phyloP scores from a whole-genome alignment of 2,797 vertebrate species.

The Sebastes steindachneri region DNA sequence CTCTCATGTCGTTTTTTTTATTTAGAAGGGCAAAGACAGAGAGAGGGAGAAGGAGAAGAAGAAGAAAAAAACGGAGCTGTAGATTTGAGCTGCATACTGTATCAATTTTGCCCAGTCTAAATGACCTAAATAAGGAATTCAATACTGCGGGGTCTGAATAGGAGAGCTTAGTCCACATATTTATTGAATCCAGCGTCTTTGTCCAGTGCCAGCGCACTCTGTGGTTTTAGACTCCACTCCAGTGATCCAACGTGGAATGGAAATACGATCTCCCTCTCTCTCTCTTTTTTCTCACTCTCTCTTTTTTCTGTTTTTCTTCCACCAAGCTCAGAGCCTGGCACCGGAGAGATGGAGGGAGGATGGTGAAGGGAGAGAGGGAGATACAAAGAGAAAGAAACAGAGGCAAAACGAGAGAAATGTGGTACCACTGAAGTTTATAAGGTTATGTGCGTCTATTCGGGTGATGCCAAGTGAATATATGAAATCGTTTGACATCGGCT shows the following conservation, averaged over 20 bases:
- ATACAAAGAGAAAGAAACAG: conserved; percentile 10
- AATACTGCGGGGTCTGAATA: conserved; percentile 77
- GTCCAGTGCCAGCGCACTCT: conserved; percentile 82
- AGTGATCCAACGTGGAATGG: conserved; percentile 83
- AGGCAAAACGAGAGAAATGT: not conserved
- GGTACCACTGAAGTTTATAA: not conserved
- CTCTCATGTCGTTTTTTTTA: conserved; percentile 66
- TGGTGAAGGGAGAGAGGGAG: conserved; percentile 14
- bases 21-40: conserved; percentile 70
- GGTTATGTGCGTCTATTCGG: not conserved
- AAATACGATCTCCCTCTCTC: conserved; percentile 70
- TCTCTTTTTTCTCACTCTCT: conserved; percentile 26
- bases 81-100: conserved; percentile 81
- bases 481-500: conserved; percentile 23
- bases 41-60: not conserved
- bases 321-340: conserved; percentile 52
- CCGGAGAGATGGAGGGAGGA: conserved; percentile 38
- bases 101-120: conserved; percentile 82
- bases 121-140: conserved; percentile 85
- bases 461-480: not conserved
- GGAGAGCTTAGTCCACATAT: conserved; percentile 83
- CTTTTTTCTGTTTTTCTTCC: conserved; percentile 53
- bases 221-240: conserved; percentile 82
- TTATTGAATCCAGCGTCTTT: conserved; percentile 86
- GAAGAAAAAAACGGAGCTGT: conserved; percentile 52